Conservation (phyloP, 2,888 invertebrate species). For the Dolichopus griseipennis region DNA sequence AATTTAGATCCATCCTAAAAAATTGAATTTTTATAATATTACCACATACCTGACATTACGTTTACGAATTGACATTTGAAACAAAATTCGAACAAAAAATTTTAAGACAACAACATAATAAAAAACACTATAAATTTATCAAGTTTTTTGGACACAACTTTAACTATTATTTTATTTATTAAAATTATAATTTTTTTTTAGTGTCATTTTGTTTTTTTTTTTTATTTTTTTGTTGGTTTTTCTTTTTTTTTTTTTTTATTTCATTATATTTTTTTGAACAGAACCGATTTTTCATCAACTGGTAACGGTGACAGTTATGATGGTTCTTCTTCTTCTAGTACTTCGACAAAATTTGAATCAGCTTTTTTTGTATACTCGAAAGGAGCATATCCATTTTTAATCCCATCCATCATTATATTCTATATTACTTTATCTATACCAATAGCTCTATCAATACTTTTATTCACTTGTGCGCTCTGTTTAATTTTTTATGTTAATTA, state of each 20-base stretch:
- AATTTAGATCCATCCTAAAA: too few species aligned
- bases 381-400: slow-evolving; percentile 36
- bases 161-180: too few species aligned
- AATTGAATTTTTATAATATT: too few species aligned
- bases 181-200: not conserved
- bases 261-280: slow-evolving; percentile 27
- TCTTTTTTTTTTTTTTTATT: slow-evolving; percentile 8
- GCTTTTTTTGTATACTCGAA: slow-evolving; percentile 35
- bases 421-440: slow-evolving; percentile 39
- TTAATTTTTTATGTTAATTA: slow-evolving; percentile 3
- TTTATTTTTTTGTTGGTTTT: slow-evolving; percentile 11
- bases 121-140: too few species aligned
- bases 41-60: too few species aligned
- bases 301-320: not conserved
- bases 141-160: too few species aligned
- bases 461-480: slow-evolving; percentile 27
- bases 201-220: slow-evolving; percentile 16
- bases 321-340: not conserved
- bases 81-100: too few species aligned
- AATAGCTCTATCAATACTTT: slow-evolving; percentile 37
- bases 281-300: slow-evolving; percentile 24
- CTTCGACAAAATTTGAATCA: slow-evolving; percentile 17
- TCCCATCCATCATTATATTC: slow-evolving; percentile 36
- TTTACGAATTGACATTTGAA: too few species aligned
- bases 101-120: too few species aligned